Evolutionary conservation across 2,113 vertebrate genomes (phyloP).

Genomic region (Dinomys branickii): DNA sequence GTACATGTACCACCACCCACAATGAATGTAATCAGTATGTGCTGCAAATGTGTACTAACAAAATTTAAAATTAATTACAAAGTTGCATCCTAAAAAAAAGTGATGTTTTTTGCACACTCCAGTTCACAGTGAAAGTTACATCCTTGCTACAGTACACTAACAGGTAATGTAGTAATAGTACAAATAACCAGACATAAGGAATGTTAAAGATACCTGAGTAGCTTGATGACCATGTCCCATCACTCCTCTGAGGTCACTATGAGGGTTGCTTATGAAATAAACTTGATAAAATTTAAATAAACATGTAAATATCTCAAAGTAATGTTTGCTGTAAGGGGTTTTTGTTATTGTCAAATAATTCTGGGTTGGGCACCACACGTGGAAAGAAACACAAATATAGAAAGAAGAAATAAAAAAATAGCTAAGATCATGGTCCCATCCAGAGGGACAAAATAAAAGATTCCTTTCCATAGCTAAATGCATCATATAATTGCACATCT

Average conservation of each 20-base stretch:
- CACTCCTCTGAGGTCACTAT: neutral
- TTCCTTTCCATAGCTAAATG: neutral
- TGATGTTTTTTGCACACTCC: neutral
- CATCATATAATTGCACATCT: neutral
- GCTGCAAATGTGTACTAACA: neutral
- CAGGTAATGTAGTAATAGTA: neutral
- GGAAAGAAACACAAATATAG: neutral
- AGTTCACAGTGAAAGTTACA: slow-evolving; percentile 7
- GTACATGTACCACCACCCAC: neutral
- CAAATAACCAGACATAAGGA: neutral
- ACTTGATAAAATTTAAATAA: neutral
- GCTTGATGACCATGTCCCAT: neutral
- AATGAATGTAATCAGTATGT: neutral
- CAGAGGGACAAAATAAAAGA: neutral
- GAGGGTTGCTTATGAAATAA: slow-evolving; percentile 14
- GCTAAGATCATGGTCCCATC: neutral
- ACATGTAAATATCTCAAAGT: neutral
- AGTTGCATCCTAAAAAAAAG: neutral
- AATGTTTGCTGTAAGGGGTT: neutral
- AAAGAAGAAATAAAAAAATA: slow-evolving; percentile 11
- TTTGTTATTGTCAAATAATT: slow-evolving; percentile 17
- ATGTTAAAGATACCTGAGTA: neutral
- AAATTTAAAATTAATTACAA: neutral
- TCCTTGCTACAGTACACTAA: neutral
- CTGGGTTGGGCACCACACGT: neutral